Conservation (phyloP, 1,140 invertebrate genomes). For the Diorhabda sublineata region DNA sequence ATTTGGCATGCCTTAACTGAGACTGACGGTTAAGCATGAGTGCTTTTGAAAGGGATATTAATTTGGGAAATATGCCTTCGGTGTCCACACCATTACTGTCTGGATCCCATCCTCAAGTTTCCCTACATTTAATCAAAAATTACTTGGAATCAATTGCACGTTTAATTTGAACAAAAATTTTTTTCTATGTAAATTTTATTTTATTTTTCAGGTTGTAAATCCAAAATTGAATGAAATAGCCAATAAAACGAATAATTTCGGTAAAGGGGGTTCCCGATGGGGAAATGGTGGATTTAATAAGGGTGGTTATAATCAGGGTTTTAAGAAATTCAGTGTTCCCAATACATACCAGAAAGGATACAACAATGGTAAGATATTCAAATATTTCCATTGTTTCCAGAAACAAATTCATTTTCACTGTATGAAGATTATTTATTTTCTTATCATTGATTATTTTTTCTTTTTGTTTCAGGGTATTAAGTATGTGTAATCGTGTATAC, state of each 20-base stretch:
- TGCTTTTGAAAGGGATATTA: constrained; percentile 66
- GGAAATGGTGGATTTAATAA: constrained; percentile 14
- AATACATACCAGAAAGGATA: background rate
- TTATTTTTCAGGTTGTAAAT: constrained; percentile 20
- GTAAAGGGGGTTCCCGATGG: constrained; percentile 12
- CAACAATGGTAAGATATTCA: background rate
- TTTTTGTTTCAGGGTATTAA: background rate
- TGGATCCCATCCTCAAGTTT: constrained; percentile 26
- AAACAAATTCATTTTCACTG: too few species aligned
- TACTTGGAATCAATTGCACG: background rate
- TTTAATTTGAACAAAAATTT: background rate
- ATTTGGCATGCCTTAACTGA: constrained; percentile 66
- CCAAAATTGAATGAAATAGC: constrained; percentile 25
- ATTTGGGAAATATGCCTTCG: constrained; percentile 64
- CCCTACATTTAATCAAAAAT: constrained; percentile 3
- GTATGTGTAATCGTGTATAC: background rate
- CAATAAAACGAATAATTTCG: constrained; percentile 12
- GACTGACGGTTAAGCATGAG: constrained; percentile 61
- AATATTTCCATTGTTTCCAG: background rate
- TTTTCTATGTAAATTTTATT: background rate
- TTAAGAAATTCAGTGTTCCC: background rate
- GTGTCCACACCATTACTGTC: constrained; percentile 59
- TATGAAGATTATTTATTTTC: too few species aligned
- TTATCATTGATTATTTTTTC: background rate
- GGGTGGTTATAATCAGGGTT: background rate